These are phyloP conservation scores for Brachypodius melanocephalos DNA, from an alignment of 2,113 vertebrate species.

Conservation along the genomic window DNA sequence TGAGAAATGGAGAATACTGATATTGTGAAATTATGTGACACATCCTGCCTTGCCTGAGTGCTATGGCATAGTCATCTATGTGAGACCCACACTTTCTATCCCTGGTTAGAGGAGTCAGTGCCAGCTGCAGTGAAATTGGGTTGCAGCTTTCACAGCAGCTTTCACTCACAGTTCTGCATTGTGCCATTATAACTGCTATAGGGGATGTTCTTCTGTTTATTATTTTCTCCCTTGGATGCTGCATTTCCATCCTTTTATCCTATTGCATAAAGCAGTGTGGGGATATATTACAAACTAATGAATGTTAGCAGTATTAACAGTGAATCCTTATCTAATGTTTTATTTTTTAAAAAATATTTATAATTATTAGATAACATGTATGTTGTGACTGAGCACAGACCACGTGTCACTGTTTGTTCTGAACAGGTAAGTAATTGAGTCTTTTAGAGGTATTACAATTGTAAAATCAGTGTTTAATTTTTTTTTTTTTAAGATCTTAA, in stretches of 20 bases:
- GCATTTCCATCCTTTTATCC: neutral
- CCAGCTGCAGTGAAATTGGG: neutral
- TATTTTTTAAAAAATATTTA: neutral
- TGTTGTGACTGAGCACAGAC: neutral
- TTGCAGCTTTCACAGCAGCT: conserved; percentile 12
- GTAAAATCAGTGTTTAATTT: neutral
- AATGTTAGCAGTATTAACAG: neutral
- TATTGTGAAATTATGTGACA: neutral
- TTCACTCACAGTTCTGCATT: neutral
- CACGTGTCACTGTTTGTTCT: neutral
- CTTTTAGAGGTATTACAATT: neutral
- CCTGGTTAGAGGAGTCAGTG: neutral
- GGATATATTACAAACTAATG: neutral
- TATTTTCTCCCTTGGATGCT: neutral
- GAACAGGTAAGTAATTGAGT: neutral
- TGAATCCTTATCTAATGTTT: neutral
- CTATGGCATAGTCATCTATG: neutral
- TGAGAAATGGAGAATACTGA: neutral
- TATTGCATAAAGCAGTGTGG: neutral
- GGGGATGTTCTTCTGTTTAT: neutral
- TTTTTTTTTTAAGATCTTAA: neutral
- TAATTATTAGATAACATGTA: neutral
- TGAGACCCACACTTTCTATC: neutral
- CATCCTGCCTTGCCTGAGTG: neutral
- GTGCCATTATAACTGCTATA: neutral